These are phyloP conservation scores for Cheilosia impressa DNA, from an alignment of 2,888 invertebrate species.

Conservation along the genomic window DNA sequence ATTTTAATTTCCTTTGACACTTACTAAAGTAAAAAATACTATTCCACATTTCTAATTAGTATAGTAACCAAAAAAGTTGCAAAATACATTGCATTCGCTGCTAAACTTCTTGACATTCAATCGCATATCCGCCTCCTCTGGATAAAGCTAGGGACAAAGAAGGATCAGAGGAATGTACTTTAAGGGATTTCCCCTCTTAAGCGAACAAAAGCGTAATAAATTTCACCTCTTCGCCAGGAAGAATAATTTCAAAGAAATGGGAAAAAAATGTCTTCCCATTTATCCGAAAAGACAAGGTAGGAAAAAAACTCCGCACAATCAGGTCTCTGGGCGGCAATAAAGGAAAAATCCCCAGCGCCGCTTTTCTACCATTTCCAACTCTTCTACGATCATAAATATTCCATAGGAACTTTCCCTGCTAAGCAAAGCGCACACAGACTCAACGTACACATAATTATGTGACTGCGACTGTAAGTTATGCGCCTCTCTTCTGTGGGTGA, in stretches of 20 bases:
- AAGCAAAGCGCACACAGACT: conserved; percentile 31
- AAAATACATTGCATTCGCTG: no score
- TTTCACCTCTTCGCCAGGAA: not conserved
- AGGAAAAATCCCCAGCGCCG: conserved; percentile 39
- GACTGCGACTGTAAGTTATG: not conserved
- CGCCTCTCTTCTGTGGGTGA: conserved; percentile 1
- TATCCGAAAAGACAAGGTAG: conserved; percentile 27
- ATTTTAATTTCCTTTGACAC: no score
- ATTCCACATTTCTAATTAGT: no score
- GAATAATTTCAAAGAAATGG: not conserved
- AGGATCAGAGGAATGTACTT: no score
- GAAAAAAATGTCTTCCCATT: conserved; percentile 50
- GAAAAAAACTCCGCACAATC: conserved; percentile 56
- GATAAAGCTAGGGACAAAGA: not conserved
- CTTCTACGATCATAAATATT: conserved; percentile 64
- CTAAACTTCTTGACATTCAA: no score
- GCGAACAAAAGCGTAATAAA: conserved; percentile 22
- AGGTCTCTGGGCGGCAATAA: conserved; percentile 68
- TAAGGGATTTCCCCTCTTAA: conserved; percentile 1
- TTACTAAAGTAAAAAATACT: no score
- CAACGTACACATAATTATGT: conserved; percentile 25
- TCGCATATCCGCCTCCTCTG: not conserved
- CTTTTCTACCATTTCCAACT: conserved; percentile 26
- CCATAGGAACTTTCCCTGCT: conserved; percentile 50
- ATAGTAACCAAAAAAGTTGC: no score